Evolutionary conservation across 2,113 vertebrate genomes (phyloP).

Genomic region (Pipa parva): DNA sequence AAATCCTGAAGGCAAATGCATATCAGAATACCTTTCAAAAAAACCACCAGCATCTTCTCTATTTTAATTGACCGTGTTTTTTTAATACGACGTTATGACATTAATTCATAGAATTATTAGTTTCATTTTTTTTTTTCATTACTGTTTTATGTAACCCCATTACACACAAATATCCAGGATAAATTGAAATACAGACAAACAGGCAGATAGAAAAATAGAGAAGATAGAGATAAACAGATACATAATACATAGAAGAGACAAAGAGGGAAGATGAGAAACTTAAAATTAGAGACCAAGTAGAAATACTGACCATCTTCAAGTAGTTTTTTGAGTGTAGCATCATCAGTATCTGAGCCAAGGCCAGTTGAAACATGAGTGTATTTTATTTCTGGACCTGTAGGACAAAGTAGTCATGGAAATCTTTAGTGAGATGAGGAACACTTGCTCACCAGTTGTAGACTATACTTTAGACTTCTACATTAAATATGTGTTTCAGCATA

Average conservation of each 20-base stretch:
- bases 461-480: too few species aligned
- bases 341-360: slow-evolving; percentile 53
- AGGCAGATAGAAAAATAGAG: not conserved
- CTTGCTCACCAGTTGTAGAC: too few species aligned
- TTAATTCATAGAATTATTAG: too few species aligned
- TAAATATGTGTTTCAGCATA: too few species aligned
- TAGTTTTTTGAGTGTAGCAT: slow-evolving; percentile 63
- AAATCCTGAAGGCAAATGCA: too few species aligned
- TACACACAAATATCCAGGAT: not conserved
- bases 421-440: too few species aligned
- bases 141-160: too few species aligned
- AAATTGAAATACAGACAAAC: not conserved
- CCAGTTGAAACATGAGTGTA: slow-evolving; percentile 65
- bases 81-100: too few species aligned
- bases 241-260: not conserved
- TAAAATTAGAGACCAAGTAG: not conserved
- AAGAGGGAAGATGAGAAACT: not conserved
- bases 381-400: slow-evolving; percentile 67
- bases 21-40: too few species aligned
- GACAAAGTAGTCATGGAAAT: not conserved
- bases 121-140: too few species aligned
- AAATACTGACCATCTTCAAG: slow-evolving; percentile 62
- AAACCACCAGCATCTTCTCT: too few species aligned
- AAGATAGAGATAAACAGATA: not conserved
- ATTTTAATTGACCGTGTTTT: too few species aligned